Conservation (phyloP, 2,888 invertebrate genomes). For the Autographa pulchrina region DNA sequence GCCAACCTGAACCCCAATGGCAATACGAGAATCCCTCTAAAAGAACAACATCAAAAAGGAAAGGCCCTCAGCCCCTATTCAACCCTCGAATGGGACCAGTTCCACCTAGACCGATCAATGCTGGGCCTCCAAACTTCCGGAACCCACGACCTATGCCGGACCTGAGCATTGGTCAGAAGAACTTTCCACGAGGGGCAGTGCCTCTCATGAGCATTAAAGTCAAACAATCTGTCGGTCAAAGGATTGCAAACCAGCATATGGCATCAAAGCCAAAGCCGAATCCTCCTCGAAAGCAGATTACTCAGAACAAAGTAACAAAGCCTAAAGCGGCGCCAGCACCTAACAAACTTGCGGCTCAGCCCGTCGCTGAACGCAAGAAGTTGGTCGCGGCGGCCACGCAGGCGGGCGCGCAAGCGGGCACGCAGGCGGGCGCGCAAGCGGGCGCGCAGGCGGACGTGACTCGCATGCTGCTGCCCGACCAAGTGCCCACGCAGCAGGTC, state of each 20-base stretch:
- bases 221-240: conserved; percentile 55
- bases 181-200: conserved; percentile 17
- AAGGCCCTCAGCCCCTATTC: conserved; percentile 40
- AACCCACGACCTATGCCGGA: conserved; percentile 30
- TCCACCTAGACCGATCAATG: conserved; percentile 29
- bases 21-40: conserved; percentile 63
- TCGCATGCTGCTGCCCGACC: conserved; percentile 63
- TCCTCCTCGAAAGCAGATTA: conserved; percentile 55
- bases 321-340: conserved; percentile 55
- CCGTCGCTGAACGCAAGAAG: conserved; percentile 57
- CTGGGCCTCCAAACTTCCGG: conserved; percentile 37
- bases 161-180: conserved; percentile 28
- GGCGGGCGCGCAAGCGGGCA: conserved; percentile 25
- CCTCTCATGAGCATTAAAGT: conserved; percentile 45
- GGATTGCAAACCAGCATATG: conserved; percentile 44
- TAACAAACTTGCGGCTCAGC: conserved; percentile 59
- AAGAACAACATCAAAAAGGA: conserved; percentile 58
- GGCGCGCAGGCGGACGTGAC: conserved; percentile 32
- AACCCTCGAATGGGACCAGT: conserved; percentile 40
- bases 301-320: conserved; percentile 67
- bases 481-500: conserved; percentile 67
- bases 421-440: too few relatives aligned
- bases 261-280: conserved; percentile 19
- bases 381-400: conserved; percentile 51
- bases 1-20: conserved; percentile 63